Conservation (phyloP, 2,888 invertebrate species). For the Andrena haemorrhoa region DNA sequence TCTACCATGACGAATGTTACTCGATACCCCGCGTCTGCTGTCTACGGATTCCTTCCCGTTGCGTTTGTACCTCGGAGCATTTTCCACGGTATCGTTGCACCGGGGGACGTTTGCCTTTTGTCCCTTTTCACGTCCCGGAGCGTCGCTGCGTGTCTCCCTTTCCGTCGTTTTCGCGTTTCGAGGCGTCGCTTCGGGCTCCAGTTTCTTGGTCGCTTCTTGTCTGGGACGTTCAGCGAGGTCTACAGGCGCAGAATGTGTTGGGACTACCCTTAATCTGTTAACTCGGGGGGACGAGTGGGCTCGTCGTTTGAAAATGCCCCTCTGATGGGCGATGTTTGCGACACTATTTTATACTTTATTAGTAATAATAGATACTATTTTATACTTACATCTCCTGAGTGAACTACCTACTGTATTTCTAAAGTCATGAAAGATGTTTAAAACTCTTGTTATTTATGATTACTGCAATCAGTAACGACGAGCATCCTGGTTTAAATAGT, state of each 20-base stretch:
- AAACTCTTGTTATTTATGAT: too few species aligned
- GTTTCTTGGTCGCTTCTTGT: neutral
- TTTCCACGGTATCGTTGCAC: slow-evolving; percentile 4
- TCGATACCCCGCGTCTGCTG: slow-evolving; percentile 66
- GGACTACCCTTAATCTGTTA: neutral
- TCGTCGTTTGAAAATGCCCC: too few species aligned
- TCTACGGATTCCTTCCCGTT: slow-evolving; percentile 39
- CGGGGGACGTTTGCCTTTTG: slow-evolving; percentile 15
- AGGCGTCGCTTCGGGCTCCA: neutral
- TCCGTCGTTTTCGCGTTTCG: slow-evolving; percentile 5
- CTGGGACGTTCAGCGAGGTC: neutral
- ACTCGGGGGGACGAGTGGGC: too few species aligned
- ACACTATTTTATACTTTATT: too few species aligned
- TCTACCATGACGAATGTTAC: slow-evolving; percentile 80
- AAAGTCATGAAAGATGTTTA: too few species aligned
- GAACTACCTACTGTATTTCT: too few species aligned
- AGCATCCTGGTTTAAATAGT: too few species aligned
- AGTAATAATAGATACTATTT: too few species aligned
- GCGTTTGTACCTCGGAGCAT: slow-evolving; percentile 30
- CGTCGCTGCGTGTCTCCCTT: slow-evolving; percentile 10
- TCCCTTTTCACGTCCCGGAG: slow-evolving; percentile 4
- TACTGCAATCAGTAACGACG: too few species aligned
- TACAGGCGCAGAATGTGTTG: neutral
- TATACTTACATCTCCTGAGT: too few species aligned
- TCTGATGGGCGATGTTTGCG: too few species aligned